Base-by-base conservation (phyloP, 2,113 vertebrate genomes). In the Deroptyus accipitrinus region DNA sequence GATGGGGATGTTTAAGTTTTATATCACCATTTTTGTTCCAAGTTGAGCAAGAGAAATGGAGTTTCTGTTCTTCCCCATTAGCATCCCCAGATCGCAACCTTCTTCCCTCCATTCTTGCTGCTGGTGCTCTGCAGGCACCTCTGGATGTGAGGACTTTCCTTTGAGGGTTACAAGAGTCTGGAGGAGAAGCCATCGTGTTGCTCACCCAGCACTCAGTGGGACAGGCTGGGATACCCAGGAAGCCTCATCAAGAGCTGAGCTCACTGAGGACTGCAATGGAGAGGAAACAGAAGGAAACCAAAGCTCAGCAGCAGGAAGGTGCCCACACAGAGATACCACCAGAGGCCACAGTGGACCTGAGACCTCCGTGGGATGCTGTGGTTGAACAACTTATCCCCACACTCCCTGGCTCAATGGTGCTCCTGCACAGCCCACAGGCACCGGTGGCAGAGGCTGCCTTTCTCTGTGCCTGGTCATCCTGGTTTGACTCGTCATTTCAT, bases 281-380 rank as follows among this genome's bases (percentile, higher is more conserved):
- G 55, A 74, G 19, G 31, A 82, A 87, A 54, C 6, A 68, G 55
- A 27, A 59, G 39, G 42, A 59, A 76, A 57, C 9, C 1, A 1
- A 72, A 61, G 67, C 11, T 85, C 48, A 41, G 31, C 6, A 77
- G 49, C 73, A 86, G n/a, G 46, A 55, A 81, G 23, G 1, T 63
- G 13, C 12, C 11, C 0, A 0, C 15, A 27, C 17, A 33, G 59
- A 79, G 9, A 5, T 28, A 22, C 18, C 42, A 39, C 17, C 4
- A 1, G 14, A 2, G 8, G 23, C 39, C n/a, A 7, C 1, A 10
- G 42, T 7, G 16, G 44, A 64, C 20, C 33, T 37, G 27, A 62
- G 24, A 4, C 73, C 22, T 66, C n/a, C 3, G 1, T 10, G 25
- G 63, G 72, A 28, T 62, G 31, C 19, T 66, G 28, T 27, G n/a